phyloP scores from a whole-genome alignment of 2,797 vertebrate genomes.

The Chloroceryle inda region DNA sequence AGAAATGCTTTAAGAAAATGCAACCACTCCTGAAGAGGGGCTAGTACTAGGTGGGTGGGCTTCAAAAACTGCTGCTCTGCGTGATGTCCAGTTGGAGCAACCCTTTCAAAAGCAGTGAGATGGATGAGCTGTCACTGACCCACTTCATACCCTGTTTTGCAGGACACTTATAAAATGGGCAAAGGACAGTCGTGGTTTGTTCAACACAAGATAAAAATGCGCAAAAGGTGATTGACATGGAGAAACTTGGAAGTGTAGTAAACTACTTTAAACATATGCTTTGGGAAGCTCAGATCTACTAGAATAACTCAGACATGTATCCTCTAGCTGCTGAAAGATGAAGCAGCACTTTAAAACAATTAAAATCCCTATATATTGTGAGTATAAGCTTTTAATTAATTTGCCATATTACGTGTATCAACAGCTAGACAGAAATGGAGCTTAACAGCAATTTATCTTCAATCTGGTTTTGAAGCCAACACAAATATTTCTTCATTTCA shows the following conservation, averaged over 20 bases:
- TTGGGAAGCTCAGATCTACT: not conserved
- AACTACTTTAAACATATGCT: not conserved
- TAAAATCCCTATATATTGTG: constrained; percentile 62
- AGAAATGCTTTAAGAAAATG: constrained; percentile 57
- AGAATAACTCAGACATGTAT: not conserved
- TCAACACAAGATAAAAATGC: not conserved
- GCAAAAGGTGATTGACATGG: constrained; percentile 3
- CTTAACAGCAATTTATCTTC: constrained; percentile 64
- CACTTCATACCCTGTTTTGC: constrained; percentile 9
- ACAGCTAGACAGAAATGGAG: constrained; percentile 49
- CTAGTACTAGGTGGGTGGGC: constrained; percentile 31
- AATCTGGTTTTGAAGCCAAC: constrained; percentile 55
- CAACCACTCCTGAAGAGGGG: not conserved
- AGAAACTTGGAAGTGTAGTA: not conserved
- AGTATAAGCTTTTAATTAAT: constrained; percentile 72
- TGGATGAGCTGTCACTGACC: constrained; percentile 2
- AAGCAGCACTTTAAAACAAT: constrained; percentile 55
- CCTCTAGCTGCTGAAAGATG: constrained; percentile 64
- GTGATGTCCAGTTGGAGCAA: constrained; percentile 8
- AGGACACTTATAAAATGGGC: not conserved
- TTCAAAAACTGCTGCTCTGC: constrained; percentile 2
- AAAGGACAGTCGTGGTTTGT: constrained; percentile 26
- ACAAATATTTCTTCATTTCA: constrained; percentile 64
- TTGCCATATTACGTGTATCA: constrained; percentile 58
- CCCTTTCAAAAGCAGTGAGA: constrained; percentile 34